A percentile compares a stretch with the other conserved stretches of the same genome.
Evolutionary conservation across 2,888 invertebrate genomes (phyloP).

Genomic region (Zhuqinia jingwanae): DNA sequence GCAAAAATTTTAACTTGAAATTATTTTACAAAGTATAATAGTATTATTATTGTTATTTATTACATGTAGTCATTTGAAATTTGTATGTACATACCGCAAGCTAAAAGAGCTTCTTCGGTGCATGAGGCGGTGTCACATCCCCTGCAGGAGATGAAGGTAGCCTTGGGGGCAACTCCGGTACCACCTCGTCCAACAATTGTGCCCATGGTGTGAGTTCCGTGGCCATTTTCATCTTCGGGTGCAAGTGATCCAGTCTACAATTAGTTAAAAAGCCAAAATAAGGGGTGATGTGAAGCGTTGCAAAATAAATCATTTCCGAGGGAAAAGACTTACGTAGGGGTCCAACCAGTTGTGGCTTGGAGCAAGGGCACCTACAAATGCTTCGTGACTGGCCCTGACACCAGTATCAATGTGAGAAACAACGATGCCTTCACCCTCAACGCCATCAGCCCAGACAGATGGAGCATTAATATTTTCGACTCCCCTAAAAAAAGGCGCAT

Average conservation of each 20-base stretch:
- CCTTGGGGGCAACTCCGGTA: slow-evolving; percentile 65
- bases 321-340: slow-evolving; percentile 60
- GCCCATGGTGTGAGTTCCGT: slow-evolving; percentile 66
- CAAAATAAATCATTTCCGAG: too few relatives aligned
- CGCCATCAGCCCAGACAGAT: slow-evolving; percentile 52
- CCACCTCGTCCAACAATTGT: slow-evolving; percentile 59
- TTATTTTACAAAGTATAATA: not conserved
- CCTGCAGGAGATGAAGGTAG: slow-evolving; percentile 68
- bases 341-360: slow-evolving; percentile 56
- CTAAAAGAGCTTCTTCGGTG: slow-evolving; percentile 51
- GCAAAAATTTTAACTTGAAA: not conserved
- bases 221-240: slow-evolving; percentile 31
- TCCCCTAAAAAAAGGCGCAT: slow-evolving; percentile 46
- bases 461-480: slow-evolving; percentile 49
- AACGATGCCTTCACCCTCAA: slow-evolving; percentile 49
- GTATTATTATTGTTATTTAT: not conserved
- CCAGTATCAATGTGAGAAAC: slow-evolving; percentile 67
- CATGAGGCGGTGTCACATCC: slow-evolving; percentile 49
- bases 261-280: too few relatives aligned
- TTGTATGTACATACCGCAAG: slow-evolving; percentile 34
- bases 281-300: too few relatives aligned
- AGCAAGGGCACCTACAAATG: not conserved
- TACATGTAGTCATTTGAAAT: not conserved
- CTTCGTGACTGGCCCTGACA: slow-evolving; percentile 56
- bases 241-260: not conserved